Base-by-base conservation (phyloP, 2,113 vertebrate species). In the Scomber japonicus region DNA sequence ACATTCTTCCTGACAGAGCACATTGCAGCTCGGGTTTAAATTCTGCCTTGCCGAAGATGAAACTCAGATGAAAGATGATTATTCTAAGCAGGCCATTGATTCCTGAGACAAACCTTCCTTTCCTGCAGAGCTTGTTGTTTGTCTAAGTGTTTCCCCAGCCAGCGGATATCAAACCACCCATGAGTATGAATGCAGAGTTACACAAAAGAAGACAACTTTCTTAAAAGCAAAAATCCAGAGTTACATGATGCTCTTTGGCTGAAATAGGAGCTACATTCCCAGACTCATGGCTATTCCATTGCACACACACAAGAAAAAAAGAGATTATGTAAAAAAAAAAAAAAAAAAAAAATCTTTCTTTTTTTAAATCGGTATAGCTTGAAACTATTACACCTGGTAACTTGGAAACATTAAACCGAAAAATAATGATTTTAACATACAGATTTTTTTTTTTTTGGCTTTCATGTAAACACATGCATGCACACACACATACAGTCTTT, bases 121-220 rank as follows among this genome's bases (percentile, higher is more conserved):
- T 40, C 35, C 62, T 65, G 75, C 69, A 56, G 67, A 83, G 69
- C 66, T 31, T 21, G 57, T 62, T 80, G 69, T 87, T 82, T 72
- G 73, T 67, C 69, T 84, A 78, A 89, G 80, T 78, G 64, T 78
- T 88, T 90, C 80, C 84, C 65, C 85, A 83, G 80, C 71, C 80
- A 64, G 50, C 45, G 21, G 71, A 88, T 82, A 56, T 70, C 67
- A 84, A 84, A 71, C 78, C 80, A 76, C 74, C 79, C 66, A 12
- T 75, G 69, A 80, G 57, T 69, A 65, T 70, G 71, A 78, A 31
- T 67, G 74, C 56, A 81, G 62, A 61, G 46, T 48, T 49, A 54
- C 71, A 50, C 66, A 83, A 78, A 69, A 81, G 44, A 46, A 86
- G 75, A 73, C 70, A 82, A 83, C 76, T 71, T 60, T 71, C 76